These are phyloP conservation scores for Pteromalus puparum DNA, from an alignment of 1,140 invertebrate genomes.

Conservation along the genomic window DNA sequence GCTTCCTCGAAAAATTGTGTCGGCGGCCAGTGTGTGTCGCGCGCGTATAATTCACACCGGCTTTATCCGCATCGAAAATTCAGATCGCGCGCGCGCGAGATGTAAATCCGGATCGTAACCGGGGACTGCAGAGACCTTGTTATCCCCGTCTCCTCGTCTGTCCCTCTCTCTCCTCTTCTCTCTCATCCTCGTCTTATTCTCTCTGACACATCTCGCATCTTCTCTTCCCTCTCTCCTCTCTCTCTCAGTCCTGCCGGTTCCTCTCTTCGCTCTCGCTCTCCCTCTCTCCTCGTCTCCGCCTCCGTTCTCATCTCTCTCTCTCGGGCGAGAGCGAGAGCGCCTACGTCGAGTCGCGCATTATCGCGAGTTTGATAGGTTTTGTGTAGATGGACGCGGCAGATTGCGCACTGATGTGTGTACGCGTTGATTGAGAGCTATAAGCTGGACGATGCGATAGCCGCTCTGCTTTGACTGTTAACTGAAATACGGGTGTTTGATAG, in stretches of 20 bases:
- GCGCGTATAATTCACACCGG: conserved; percentile 4
- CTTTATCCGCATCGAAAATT: conserved; percentile 42
- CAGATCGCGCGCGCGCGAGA: conserved; percentile 30
- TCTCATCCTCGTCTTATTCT: too few species aligned
- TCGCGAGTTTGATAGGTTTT: conserved; percentile 1
- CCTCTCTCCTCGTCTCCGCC: neutral
- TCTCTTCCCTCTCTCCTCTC: too few species aligned
- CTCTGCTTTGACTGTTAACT: neutral
- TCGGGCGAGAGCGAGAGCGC: neutral
- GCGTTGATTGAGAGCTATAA: conserved; percentile 26
- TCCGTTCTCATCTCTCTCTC: neutral
- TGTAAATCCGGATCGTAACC: conserved; percentile 39
- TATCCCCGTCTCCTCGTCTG: too few species aligned
- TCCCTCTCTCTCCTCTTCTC: too few species aligned
- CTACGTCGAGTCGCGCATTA: neutral
- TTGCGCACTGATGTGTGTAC: neutral
- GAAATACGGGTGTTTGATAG: conserved; percentile 7
- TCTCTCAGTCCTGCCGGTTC: too few species aligned
- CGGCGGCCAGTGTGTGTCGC: too few species aligned
- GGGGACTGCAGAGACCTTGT: conserved; percentile 10
- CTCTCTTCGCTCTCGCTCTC: neutral
- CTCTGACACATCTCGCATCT: too few species aligned
- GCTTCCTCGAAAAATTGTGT: neutral
- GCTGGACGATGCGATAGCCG: neutral
- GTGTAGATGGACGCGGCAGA: conserved; percentile 10